Evolutionary conservation across 1,140 invertebrate species (phyloP), one percentile per base, ranked within the genome.

Genomic region (Drosophila ohnishii): DNA sequence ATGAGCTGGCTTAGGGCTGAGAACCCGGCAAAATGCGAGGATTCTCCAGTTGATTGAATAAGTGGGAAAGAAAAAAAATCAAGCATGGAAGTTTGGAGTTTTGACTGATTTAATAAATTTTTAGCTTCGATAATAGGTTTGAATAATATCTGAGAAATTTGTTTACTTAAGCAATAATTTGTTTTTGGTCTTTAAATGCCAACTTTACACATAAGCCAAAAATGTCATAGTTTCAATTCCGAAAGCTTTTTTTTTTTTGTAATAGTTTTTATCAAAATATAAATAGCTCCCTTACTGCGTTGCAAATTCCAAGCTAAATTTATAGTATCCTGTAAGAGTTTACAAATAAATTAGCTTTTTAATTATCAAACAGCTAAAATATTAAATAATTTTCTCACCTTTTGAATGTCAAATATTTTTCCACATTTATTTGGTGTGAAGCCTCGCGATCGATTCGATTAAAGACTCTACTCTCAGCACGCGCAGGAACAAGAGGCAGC

Each of bases 21-120:
- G 61, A 69, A 53, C 32, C 65, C 7, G 35, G 19, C 11, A 22
- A 51, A 30, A 19, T 10, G 14, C 19, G 66, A 32, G 69, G 14
- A 35, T 25, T 61, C 34, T 19, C 13, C 11, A 16, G n/a, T 14
- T 59, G 69, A 71, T 72, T 72, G 69, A 71, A 71, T 72, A 59
- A 50, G 58, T 37, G 35, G 28, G 22, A n/a, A 11, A 5, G n/a
- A 16, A 4, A 28, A 57, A 57, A 16, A 34, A 60, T 5, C 5
- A 10, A 28, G 13, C 9, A 6, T 35, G 19, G 1, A 55, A 55
- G 0, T 30, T 48, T 22, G 7, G 3, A 37, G 7, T 10, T 25
- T 2, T 50, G 8, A 30, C 16, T 16, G 30, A 16, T 16, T 30
- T n/a, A 30, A 4, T 16, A 3, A n/a, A 11, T 13, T 5, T 28